These are phyloP conservation scores for Papilio xuthus DNA, from an alignment of 1,140 invertebrate genomes.

Conservation along the genomic window DNA sequence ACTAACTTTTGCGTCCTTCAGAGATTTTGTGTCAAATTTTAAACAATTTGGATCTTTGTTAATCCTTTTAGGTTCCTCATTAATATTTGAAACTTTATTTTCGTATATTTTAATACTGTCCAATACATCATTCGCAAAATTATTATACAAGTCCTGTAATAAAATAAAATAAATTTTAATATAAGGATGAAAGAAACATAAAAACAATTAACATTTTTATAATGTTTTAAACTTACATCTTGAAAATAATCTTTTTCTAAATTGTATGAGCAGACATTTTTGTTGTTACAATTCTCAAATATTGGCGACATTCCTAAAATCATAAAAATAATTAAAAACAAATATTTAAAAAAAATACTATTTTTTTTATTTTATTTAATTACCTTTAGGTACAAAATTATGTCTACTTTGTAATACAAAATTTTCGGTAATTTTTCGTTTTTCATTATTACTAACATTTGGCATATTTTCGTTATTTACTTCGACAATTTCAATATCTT, in stretches of 20 bases:
- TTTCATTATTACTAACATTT: neutral
- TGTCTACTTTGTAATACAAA: conserved; percentile 61
- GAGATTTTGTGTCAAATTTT: conserved; percentile 56
- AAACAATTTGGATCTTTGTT: conserved; percentile 56
- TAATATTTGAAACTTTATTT: conserved; percentile 54
- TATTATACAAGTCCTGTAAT: conserved; percentile 61
- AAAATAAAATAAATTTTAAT: conserved; percentile 41
- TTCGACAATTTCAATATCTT: neutral
- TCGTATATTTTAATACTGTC: conserved; percentile 60
- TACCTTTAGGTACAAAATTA: conserved; percentile 71
- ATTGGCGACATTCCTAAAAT: conserved; percentile 70
- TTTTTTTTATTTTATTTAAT: too few species aligned
- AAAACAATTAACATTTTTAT: conserved; percentile 15
- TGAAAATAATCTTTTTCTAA: conserved; percentile 60
- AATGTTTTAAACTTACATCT: conserved; percentile 51
- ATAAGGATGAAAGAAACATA: neutral
- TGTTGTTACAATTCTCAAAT: conserved; percentile 49
- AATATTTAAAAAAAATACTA: conserved; percentile 15
- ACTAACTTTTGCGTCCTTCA: conserved; percentile 59
- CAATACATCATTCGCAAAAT: conserved; percentile 59
- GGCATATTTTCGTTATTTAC: neutral
- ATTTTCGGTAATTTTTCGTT: conserved; percentile 8
- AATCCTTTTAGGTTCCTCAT: conserved; percentile 50
- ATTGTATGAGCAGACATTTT: conserved; percentile 49
- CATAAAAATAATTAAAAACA: conserved; percentile 34